Evolutionary conservation across 2,888 invertebrate species (phyloP), one percentile per base, ranked within the genome.

Genomic region (Halictus quadricinctus): DNA sequence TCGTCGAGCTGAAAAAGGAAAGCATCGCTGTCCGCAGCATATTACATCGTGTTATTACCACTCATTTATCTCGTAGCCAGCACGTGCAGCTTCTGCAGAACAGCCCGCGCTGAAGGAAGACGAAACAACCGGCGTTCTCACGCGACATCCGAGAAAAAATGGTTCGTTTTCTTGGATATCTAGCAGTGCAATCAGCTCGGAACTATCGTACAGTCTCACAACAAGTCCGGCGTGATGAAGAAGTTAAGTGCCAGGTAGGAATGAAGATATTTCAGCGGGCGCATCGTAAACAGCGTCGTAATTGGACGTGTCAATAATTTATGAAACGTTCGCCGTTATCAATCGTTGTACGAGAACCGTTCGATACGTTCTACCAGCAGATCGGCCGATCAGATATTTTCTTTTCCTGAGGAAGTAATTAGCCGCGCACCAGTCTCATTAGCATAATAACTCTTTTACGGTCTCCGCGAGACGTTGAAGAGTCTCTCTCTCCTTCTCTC

Each of bases 361-460:
- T 74, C 60, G 36, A 74, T 58, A 60, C 8, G 64, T 29, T 64
- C 29, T 29, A 64, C 15, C 64, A 18, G 29, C 64, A 81, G 85
- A 87, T 89, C 50, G 15, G n/a, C 21, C 54, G 74, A 54, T 48
- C 64, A 85, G 79, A 83, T 89, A 74, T 10, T 73, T 69, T 79
- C 70, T 54, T 75, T 64, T 80, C 77, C 76, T 50, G 76, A 64
- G 83, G 76, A 86, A 89, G 91, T 91, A 93, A 93, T 93, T 93
- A 93, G 91, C 89, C 86, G 79, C 80, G 83, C 87, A 86, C 86
- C 87, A 85, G 58, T 58, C 88, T 89, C 91, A 94, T 94, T 94
- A 94, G 90, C 93, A 93, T 94, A 94, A 94, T 94, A 94, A 94
- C 93, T 93, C 93, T 93, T 91, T 94, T 92, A 93, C 87, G 89